Evolutionary conservation across 1,140 invertebrate genomes (phyloP).

Genomic region (Cryptotermes secundus): DNA sequence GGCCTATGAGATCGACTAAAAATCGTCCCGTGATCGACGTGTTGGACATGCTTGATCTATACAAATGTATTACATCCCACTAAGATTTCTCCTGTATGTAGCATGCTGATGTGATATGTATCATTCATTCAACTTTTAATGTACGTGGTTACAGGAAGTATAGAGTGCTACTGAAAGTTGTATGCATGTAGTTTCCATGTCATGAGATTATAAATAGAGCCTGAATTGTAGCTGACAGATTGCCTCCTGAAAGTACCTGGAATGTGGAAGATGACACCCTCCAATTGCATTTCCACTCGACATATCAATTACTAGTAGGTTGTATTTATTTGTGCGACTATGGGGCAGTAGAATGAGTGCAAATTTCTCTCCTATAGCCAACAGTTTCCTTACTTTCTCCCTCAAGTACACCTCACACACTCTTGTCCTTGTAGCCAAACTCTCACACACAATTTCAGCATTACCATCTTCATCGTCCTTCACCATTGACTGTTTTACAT

Average conservation of each 20-base stretch:
- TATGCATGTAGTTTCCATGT: no score
- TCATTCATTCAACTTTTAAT: no score
- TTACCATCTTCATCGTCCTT: slow-evolving; percentile 19
- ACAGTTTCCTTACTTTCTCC: slow-evolving; percentile 4
- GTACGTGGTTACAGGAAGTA: no score
- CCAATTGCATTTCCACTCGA: slow-evolving; percentile 21
- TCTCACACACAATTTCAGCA: not conserved
- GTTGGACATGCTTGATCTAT: no score
- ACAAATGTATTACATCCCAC: no score
- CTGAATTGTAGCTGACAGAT: not conserved
- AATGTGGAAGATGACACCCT: slow-evolving; percentile 21
- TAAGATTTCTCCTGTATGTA: no score
- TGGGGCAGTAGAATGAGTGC: slow-evolving; percentile 3
- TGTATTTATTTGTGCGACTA: not conserved
- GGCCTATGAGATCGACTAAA: no score
- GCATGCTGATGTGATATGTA: no score
- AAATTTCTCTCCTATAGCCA: slow-evolving; percentile 27
- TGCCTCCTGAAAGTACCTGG: not conserved
- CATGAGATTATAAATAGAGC: no score
- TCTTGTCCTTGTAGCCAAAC: not conserved
- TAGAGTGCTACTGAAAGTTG: no score
- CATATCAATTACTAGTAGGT: not conserved
- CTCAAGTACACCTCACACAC: not conserved
- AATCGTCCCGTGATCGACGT: no score
- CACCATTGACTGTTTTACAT: slow-evolving; percentile 10